Evolutionary conservation across 2,797 vertebrate genomes (phyloP), one percentile per base, ranked within the genome.

Genomic region (Spheniscus humboldti): DNA sequence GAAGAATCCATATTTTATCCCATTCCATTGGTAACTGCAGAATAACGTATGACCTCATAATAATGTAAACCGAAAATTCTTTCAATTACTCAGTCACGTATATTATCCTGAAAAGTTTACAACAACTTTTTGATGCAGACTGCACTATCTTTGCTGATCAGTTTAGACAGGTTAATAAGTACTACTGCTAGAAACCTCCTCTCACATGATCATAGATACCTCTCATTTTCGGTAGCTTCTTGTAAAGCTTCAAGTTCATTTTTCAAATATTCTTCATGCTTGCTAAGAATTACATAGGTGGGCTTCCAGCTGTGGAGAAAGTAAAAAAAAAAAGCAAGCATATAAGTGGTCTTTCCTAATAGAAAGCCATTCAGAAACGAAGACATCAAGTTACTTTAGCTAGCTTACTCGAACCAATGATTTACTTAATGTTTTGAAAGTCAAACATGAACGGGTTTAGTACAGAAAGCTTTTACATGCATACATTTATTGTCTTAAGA

Each of bases 181-280:
- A 72, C 31, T 86, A 57, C 66, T 67, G 50, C 35, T 59, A 86
- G 64, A 94, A 96, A 91, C 28, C 47, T 76, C 52, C 68, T 92
- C 30, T 81, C 63, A 53, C 2, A 1, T 27, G 22, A 88, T 53
- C 67, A 91, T 1, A 64, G 89, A 37, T 98, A 98, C 98, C 97
- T 98, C 94, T 98, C 98, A 88, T 97, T 98, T 97, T 98, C 98
- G 96, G 81, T 66, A 87, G 86, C 59, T 96, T 98, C 97, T 94
- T 96, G 93, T 81, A 88, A 92, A 95, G 71, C 24, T 90, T 95
- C 78, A 43, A 98, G 76, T 77, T 98, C 97, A 17, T 93, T 97
- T 90, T 97, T 94, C 91, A 98, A 91, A 90, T 97, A 97, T 67
- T 97, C 93, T 98, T 98, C 98, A 91, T 98, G 98, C 57, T 98